Evolutionary conservation across 2,113 vertebrate species (phyloP).

Genomic region (Turdus rufiventris): DNA sequence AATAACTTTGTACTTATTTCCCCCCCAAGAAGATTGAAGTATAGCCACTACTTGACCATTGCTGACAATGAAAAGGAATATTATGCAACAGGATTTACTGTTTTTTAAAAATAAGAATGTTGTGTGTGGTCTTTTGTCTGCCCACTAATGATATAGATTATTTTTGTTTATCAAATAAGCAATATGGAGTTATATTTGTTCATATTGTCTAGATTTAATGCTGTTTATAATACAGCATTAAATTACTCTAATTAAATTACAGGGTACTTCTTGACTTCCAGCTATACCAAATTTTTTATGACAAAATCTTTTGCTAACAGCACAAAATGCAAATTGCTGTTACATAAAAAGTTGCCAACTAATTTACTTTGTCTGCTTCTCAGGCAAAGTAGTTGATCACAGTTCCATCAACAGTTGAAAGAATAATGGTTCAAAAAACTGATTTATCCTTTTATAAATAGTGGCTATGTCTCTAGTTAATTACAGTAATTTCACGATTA

Average conservation of each 20-base stretch:
- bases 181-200: neutral
- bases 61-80: neutral
- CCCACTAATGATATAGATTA: neutral
- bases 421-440: conserved; percentile 85
- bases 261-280: conserved; percentile 5
- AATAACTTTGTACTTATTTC: neutral
- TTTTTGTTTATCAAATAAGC: conserved; percentile 54
- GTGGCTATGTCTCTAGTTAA: conserved; percentile 89
- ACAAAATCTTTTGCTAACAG: conserved; percentile 32
- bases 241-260: neutral
- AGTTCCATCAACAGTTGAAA: conserved; percentile 76
- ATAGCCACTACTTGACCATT: neutral
- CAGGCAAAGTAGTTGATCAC: conserved; percentile 66
- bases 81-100: neutral
- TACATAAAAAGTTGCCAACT: conserved; percentile 27
- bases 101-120: neutral
- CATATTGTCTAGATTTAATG: neutral
- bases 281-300: neutral
- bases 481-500: neutral
- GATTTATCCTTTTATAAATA: conserved; percentile 94
- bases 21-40: neutral
- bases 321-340: conserved; percentile 16
- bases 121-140: conserved; percentile 11
- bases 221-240: neutral
- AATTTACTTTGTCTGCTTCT: conserved; percentile 57